Base-by-base conservation (phyloP, 2,888 invertebrate genomes). In the Cephus pulcher region DNA sequence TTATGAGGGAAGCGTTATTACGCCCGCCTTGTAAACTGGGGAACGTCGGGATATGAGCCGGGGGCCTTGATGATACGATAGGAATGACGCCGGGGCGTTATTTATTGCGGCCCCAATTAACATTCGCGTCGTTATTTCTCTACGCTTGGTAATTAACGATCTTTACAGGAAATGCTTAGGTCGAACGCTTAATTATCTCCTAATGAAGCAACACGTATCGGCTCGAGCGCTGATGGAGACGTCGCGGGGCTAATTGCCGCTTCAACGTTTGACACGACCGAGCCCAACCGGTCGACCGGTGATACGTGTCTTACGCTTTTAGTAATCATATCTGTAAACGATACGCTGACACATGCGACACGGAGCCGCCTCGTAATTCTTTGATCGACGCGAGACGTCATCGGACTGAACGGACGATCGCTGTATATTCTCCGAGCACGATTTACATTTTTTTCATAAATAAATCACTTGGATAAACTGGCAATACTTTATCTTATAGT, bases 221-320 rank as follows among this genome's bases (percentile, higher is more conserved):
- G 77, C 75, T 74, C 77, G 81, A 82, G 78, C 81, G 84, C 84
- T 82, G 85, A 89, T 88, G 85, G 87, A 89, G 89, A 88, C 84
- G 87, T 88, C 85, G 83, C 77, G 79, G 79, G 81, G 83, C 84
- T 89, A 89, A 89, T 88, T 88, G 86, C 87, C 76, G 80, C 79
- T 75, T 71, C 32, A 34, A 12, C 71, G 71, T 34, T 71, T 71
- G 71, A 71, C 71, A 71, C 71, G 71, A 71, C 33, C 15, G 33
- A 34, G 71, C 15, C 33, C 33, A 71, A 71, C 71, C 71, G 23
- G 32, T 34, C 30, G 71, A 15, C 33, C 71, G 56, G 71, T 34
- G 71, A 33, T 71, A 34, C 71, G 71, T 32, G 34, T n/a, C 12
- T 32, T 23, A 34, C 32, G 71, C 71, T 34, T 71, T 71, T 71